Percentiles rank a stretch among this genome's conserved stretches.
Conservation (phyloP, 1,140 invertebrate species). For the Meloidogyne chitwoodi region DNA sequence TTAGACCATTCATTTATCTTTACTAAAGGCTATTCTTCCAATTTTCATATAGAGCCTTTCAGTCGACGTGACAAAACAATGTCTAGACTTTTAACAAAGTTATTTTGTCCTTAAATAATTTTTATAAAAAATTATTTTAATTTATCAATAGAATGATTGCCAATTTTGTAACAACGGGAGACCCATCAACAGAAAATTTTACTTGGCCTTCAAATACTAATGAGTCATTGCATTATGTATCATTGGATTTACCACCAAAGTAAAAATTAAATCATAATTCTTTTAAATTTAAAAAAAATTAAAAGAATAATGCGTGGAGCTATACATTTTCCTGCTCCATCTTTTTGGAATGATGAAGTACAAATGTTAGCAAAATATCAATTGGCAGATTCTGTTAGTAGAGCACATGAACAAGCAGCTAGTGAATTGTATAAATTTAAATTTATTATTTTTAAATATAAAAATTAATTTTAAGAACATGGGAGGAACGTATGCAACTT, state of each 20-base stretch:
- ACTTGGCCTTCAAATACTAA: conserved; percentile 45
- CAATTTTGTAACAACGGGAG: conserved; percentile 51
- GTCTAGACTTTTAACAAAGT: conserved; percentile 37
- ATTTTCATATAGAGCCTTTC: conserved; percentile 54
- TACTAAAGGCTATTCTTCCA: conserved; percentile 53
- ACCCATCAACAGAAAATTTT: conserved; percentile 55
- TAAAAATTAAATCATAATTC: conserved; percentile 15
- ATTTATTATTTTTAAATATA: background rate
- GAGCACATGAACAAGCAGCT: conserved; percentile 35
- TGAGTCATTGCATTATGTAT: conserved; percentile 41
- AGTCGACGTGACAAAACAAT: conserved; percentile 52
- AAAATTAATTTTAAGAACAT: conserved; percentile 18
- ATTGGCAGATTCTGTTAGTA: conserved; percentile 22
- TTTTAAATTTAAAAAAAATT: background rate
- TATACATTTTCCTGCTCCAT: conserved; percentile 50
- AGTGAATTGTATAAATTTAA: conserved; percentile 34
- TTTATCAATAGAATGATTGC: conserved; percentile 51
- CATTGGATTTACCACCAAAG: conserved; percentile 53
- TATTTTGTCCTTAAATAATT: background rate
- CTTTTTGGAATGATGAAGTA: conserved; percentile 57
- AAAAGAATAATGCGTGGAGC: conserved; percentile 51
- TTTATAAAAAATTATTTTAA: too few species aligned
- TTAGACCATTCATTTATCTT: conserved; percentile 59
- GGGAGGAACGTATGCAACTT: conserved; percentile 29
- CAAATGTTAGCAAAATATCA: conserved; percentile 48